A percentile compares a stretch with the other conserved stretches of the same genome.
Conservation (phyloP, 35 echinoderm and acorn worm genomes). For the Apostichopus japonicus region DNA sequence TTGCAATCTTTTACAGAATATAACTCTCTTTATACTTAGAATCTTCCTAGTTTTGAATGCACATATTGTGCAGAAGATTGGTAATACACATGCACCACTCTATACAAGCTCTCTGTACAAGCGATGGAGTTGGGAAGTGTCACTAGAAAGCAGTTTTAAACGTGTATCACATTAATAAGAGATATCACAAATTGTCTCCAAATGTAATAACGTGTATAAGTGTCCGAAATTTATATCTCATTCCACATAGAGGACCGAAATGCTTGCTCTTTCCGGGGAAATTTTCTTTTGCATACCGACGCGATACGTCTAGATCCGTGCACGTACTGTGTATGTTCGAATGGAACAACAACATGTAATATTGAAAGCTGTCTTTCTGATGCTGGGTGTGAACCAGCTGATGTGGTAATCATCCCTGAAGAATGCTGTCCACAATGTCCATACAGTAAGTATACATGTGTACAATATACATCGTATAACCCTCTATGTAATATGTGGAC, state of each 20-base stretch:
- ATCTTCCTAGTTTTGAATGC: too few relatives aligned
- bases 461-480: not conserved
- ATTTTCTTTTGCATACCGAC: not conserved
- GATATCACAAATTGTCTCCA: too few relatives aligned
- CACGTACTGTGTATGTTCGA: not conserved
- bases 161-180: too few relatives aligned
- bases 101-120: too few relatives aligned
- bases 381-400: not conserved
- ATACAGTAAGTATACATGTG: not conserved
- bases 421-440: slow-evolving; percentile 20
- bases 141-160: too few relatives aligned
- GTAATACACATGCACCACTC: too few relatives aligned
- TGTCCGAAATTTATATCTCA: not conserved
- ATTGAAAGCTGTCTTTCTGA: not conserved
- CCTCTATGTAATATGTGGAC: too few relatives aligned
- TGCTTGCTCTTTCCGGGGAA: slow-evolving; percentile 12
- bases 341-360: not conserved
- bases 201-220: too few relatives aligned
- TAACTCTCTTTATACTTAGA: too few relatives aligned
- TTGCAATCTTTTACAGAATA: too few relatives aligned
- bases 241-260: not conserved
- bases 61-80: too few relatives aligned
- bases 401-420: not conserved
- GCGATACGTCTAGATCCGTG: not conserved
- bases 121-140: too few relatives aligned